A percentile compares a stretch with the other conserved stretches of the same genome.
Conservation (phyloP, 2,888 invertebrate species). For the Labia minor region DNA sequence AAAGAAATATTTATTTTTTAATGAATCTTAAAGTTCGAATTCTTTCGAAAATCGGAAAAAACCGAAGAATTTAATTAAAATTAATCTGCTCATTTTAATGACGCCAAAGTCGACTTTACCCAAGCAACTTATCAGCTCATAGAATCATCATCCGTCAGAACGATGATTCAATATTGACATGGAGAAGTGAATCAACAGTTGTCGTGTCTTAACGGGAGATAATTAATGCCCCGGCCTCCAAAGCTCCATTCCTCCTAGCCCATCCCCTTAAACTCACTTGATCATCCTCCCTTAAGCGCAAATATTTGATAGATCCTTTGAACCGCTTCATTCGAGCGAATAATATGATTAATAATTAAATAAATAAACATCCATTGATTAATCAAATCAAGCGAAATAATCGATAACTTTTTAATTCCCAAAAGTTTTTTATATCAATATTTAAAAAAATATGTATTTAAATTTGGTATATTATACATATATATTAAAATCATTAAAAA, state of each 20-base stretch:
- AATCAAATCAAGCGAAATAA: background rate
- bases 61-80: too few species aligned
- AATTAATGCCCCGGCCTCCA: background rate
- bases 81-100: too few species aligned
- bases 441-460: too few species aligned
- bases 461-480: too few species aligned
- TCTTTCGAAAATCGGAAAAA: too few species aligned
- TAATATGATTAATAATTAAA: background rate
- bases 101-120: too few species aligned
- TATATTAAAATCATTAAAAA: too few species aligned
- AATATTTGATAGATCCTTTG: background rate
- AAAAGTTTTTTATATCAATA: too few species aligned
- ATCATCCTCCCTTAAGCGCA: background rate
- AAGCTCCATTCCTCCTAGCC: background rate
- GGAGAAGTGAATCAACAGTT: background rate
- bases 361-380: background rate
- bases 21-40: too few species aligned
- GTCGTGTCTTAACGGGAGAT: background rate
- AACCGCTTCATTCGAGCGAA: background rate
- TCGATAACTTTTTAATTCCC: too few species aligned
- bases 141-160: background rate
- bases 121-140: background rate
- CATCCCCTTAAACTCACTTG: background rate
- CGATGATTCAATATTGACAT: background rate
- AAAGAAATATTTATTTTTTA: too few species aligned